Base-by-base conservation (phyloP, 2,797 vertebrate genomes). In the Notolabrus celidotus region DNA sequence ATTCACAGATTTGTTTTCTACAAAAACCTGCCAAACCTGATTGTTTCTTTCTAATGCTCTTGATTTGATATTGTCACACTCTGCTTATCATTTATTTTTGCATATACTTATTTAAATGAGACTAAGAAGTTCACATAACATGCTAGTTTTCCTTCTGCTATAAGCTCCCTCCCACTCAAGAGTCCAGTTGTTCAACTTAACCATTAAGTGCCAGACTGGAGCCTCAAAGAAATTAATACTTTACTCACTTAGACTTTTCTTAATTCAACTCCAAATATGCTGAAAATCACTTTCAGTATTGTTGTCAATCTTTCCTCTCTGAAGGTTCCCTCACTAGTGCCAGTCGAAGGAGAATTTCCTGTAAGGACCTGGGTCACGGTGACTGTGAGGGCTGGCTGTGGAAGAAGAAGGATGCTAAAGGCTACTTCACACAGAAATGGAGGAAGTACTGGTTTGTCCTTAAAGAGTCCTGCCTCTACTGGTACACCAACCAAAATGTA, bases 401-500 rank as follows among this genome's bases (percentile, higher is more conserved):
- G 96, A 96, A 97, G 89, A 97, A 97, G 66, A 96, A 95, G 66
- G 94, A 96, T 10, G 95, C 95, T 75, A 96, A 95, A 93, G 95
- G 95, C 41, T 96, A 97, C 85, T 96, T 96, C 83, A 95, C 95
- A 22, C 96, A 96, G 88, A 96, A 96, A 77, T 97, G 96, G 96
- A 96, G 96, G 81, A 96, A 95, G 79, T 96, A 96, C 88, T 97
- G 96, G 96, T 97, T 97, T 63, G 95, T 97, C 72, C 93, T 97
- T 79, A 97, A 97, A 83, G 95, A 96, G 72, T 96, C 95, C 0
- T 95, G 95, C 67, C 91, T 97, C 57, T 97, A 96, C 92, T 97
- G 96, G 96, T 97, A 97, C 87, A 96, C 96, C 74, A 96, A 97
- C 86, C 96, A 97, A 90, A 97, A 97, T 4, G 96, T 97, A 88